Base-by-base conservation (phyloP, 2,888 invertebrate genomes). In the Melangyna quadrimaculata region DNA sequence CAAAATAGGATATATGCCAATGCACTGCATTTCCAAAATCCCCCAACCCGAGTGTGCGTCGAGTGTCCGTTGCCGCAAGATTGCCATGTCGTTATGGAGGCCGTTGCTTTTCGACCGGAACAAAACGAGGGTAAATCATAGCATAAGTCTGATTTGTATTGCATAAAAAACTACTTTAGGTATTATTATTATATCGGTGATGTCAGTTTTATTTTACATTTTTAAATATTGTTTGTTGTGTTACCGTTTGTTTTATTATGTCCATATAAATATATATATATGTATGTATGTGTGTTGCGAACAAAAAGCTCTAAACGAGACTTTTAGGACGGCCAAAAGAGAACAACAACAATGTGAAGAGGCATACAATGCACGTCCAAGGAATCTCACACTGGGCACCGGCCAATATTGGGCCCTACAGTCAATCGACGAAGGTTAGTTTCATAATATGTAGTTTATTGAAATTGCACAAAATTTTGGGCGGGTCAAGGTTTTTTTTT, bases 301-400 rank as follows among this genome's bases (percentile, higher is more conserved):
- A 81, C 72, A 80, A 80, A 79, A 84, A 82, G 72, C 86, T 87
- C 78, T 88, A 77, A 87, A 80, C 77, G 78, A 83, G 79, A 87
- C 87, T 87, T 87, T 87, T 84, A 88, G 87, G 87, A 87, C 79
- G 75, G 59, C 63, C 75, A 70, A 84, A 82, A 78, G 87, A 87
- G 35, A 83, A 78, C 78, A 87, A 87, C 77, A 69, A 84, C 71
- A 74, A 53, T 24, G 29, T 51, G 77, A 94, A 94, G 88, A 94
- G 96, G 81, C 94, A 95, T 87, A 97, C 96, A 8, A 96, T 98
- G 96, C 98, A 98, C 91, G 98, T 98, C 48, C 98, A 98, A 92
- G 96, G 98, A 86, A 95, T 98, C 89, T 98, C 98, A 32, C 98
- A 98, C 91, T 98, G 98, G 98, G 98, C 98, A n/a, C 98, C 98